Evolutionary conservation across 64 coral and sea anemone genomes (phyloP), one percentile per base, ranked within the genome.

Genomic region (Hydrozoanthus tunicans): DNA sequence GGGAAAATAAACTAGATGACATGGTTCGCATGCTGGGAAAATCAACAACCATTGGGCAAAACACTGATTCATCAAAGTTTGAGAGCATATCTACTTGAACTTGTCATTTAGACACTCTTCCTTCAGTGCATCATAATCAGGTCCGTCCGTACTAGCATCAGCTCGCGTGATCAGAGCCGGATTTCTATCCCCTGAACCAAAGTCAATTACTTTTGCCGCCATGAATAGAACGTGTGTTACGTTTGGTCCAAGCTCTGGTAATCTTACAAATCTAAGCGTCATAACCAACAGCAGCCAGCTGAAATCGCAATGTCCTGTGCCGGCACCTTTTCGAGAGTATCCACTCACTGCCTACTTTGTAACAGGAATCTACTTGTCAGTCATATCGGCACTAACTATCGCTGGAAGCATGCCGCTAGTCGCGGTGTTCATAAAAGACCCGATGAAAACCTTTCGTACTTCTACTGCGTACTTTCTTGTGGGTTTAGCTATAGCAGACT

Each of bases 401-500:
- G 14, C 52, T 14, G 52, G 20, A 78, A 78, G 27, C 51, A 23
- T 78, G 51, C 52, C 53, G 6, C 75, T 78, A 12, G 8, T 78
- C 2, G 75, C 56, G 51, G 53, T 78, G 75, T 78, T 78, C 12
- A 57, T 17, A 53, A 78, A 56, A 13, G 27, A 56, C 11, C 75
- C 75, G 4, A 54, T 13, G 75, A 78, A 78, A n/a, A 26, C 15
- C 0, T 86, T 86, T 9, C 64, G 82, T 26, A 71, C 82, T 51
- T 53, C 82, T 14, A 86, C 82, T 3, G 82, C 67, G 56, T 86
- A 86, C 54, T 86, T 86, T n/a, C 82, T 86, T 17, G 64, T 58
- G 7, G 82, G 53, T 0, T 55, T 86, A n/a, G 52, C 82, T 13
- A 20, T 86, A 10, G 64, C 82, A 58, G 65, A 86, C 53, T 14